Evolutionary conservation across 2,797 vertebrate species (phyloP), one percentile per base, ranked within the genome.

Genomic region (Galaxias olidus): DNA sequence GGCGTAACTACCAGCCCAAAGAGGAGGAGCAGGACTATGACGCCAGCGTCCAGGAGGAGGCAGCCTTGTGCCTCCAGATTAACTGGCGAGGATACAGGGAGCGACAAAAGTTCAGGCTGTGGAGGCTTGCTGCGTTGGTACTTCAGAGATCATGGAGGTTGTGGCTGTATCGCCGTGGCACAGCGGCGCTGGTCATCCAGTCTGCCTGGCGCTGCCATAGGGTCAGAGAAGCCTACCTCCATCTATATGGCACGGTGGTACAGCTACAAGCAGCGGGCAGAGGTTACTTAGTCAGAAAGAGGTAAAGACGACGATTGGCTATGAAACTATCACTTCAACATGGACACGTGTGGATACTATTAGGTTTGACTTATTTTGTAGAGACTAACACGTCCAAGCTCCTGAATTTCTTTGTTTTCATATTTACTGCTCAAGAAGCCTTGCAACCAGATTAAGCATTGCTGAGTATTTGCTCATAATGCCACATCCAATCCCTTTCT

Each of bases 101-200:
- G 68, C 90, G 94, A 43, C 91, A 87, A 7, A 87, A 79, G 54
- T 93, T 94, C 75, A 78, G 90, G 70, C 90, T 90, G 71, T 89
- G 93, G 84, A 93, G 84, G 20, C 71, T 88, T 7, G 94, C 97
- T 0, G 89, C 90, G n/a, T 47, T 91, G 10, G 78, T 95, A 59
- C 93, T 98, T 63, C 98, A 99, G 88, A 94, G 78, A 69, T 85
- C 80, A 15, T 98, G 96, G 95, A 91, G 92, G 77, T 80, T 84
- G 42, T 81, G 78, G 45, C 61, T 66, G n/a, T 72, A 56, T 46
- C 84, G 71, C 0, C 92, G 90, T 53, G 87, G 89, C 0, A 6
- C 57, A 0, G 96, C 98, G 0, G 95, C 96, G 9, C 15, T 89
- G 55, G 87, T 92, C 55, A 93, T 99, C 70, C 98, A 99, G 86